These are phyloP conservation scores for Montipora sp. DNA, from an alignment of 64 coral and sea anemone genomes.

Conservation along the genomic window DNA sequence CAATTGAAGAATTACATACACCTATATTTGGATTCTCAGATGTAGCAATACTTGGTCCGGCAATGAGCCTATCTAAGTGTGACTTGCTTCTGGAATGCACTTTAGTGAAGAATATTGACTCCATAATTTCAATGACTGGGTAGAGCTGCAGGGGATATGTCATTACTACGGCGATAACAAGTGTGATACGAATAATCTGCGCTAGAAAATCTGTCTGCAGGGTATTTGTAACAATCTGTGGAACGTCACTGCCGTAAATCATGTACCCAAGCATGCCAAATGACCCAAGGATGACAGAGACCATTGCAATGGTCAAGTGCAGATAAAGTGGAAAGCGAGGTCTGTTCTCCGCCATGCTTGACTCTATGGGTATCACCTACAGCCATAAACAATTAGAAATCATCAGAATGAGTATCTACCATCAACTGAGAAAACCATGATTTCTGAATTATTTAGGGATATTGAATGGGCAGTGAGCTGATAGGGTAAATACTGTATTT, in stretches of 20 bases:
- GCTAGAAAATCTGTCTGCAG: constrained; percentile 53
- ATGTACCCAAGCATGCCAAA: constrained; percentile 96
- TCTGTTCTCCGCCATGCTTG: constrained; percentile 95
- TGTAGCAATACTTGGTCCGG: constrained; percentile 41
- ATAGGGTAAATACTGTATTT: too few relatives aligned
- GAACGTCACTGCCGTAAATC: constrained; percentile 78
- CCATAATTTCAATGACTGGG: constrained; percentile 91
- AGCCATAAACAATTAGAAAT: neutral
- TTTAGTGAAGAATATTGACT: constrained; percentile 79
- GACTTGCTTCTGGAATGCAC: constrained; percentile 44
- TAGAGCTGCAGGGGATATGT: constrained; percentile 94
- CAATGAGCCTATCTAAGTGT: constrained; percentile 56
- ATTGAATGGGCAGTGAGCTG: too few relatives aligned
- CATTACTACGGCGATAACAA: constrained; percentile 82
- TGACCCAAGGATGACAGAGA: constrained; percentile 89
- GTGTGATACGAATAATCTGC: constrained; percentile 69
- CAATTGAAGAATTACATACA: neutral
- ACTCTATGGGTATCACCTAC: constrained; percentile 97
- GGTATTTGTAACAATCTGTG: constrained; percentile 89
- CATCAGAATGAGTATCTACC: neutral
- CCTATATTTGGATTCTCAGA: too few relatives aligned
- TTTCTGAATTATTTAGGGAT: too few relatives aligned
- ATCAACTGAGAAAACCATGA: too few relatives aligned
- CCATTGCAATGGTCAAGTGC: constrained; percentile 74
- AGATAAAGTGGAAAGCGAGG: constrained; percentile 89